Conservation (phyloP, 2,888 invertebrate species). For the Hymenopus coronatus region DNA sequence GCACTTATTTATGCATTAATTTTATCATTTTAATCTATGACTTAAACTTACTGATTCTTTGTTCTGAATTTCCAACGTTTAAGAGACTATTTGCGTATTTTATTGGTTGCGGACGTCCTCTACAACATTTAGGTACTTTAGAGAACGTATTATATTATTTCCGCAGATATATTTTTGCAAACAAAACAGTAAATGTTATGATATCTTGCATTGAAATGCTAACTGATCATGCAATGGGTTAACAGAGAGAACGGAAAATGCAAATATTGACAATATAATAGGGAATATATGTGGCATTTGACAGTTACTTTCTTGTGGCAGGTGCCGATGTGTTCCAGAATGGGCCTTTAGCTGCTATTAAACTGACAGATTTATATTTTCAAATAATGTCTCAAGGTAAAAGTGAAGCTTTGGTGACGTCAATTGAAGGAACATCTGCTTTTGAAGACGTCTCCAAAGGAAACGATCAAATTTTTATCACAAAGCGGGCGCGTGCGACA, state of each 20-base stretch:
- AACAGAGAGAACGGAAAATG: background rate
- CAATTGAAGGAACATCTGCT: background rate
- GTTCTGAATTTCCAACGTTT: too few species aligned
- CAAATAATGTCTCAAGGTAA: background rate
- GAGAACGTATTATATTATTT: background rate
- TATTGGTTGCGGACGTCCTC: background rate
- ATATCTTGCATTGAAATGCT: background rate
- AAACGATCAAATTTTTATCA: background rate
- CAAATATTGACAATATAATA: background rate
- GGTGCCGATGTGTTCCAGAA: background rate
- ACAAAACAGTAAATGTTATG: background rate
- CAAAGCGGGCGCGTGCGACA: background rate
- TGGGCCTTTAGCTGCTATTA: background rate
- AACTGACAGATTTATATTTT: background rate
- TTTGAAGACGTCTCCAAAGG: background rate
- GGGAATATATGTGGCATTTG: background rate
- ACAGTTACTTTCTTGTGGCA: background rate
- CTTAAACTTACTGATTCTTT: too few species aligned
- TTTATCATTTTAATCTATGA: too few species aligned
- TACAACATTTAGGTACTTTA: background rate
- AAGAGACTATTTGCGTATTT: too few species aligned
- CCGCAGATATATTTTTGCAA: background rate
- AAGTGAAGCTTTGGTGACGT: background rate
- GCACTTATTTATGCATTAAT: too few species aligned
- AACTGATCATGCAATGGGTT: too few species aligned